Base-by-base conservation (phyloP, 2,888 invertebrate genomes). In the Gastrophysa polygoni region DNA sequence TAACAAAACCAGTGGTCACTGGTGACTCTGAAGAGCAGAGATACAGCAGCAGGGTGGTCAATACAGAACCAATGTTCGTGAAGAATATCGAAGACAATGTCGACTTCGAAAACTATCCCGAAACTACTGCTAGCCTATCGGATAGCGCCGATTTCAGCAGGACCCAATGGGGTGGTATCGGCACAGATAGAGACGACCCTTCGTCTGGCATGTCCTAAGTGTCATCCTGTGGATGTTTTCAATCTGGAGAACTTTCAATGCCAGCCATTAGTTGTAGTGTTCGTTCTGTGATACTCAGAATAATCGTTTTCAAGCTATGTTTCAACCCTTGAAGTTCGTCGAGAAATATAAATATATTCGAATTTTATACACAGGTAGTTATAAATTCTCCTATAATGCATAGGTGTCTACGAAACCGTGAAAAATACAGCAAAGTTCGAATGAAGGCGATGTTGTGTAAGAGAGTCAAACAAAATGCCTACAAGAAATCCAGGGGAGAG, bases 251-350 rank as follows among this genome's bases (percentile, higher is more conserved):
- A 75, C 78, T 78, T 79, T 80, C 80, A 79, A 80, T 80, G 81
- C 79, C 79, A 80, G 81, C 81, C 81, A 81, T 77, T 81, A 81
- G 81, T 75, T 79, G 80, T 82, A 82, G 81, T 80, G 77, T 81
- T 80, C 77, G 80, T 82, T 81, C 82, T 82, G 82, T 82, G 82
- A 82, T 82, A 82, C 77, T 80, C 81, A 81, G 80, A 81, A 81
- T 81, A 79, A 80, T 78, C 71, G 72, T 75, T 77, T 78, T 61
- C 73, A 71, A 75, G 64, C 58, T 69, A 72, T 74, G 75, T 76
- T 75, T 75, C 74, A 70, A 72, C 67, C 68, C 68, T 71, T 14
- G 71, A 64, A 67, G 64, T 61, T 62, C 49, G 55, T 46, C 43
- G 18, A 48, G 49, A 60, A 60, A 60, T 59, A 34, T 57, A n/a